A percentile compares a stretch with the other conserved stretches of the same genome.
These are phyloP conservation scores for Drosophila kuntzei DNA, from an alignment of 2,888 invertebrate species.

Conservation along the genomic window DNA sequence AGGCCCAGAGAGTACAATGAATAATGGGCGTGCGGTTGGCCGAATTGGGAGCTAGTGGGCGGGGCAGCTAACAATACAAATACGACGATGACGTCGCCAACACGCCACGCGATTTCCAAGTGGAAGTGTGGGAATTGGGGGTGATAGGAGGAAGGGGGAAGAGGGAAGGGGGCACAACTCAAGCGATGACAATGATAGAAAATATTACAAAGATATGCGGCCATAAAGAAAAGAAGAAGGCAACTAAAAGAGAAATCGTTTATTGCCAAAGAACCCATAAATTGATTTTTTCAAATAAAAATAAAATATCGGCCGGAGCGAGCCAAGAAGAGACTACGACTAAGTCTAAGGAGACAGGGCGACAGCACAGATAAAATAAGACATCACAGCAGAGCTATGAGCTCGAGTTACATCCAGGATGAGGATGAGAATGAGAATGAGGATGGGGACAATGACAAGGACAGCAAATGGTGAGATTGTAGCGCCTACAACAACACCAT, in stretches of 20 bases:
- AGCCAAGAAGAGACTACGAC: slow-evolving; percentile 24
- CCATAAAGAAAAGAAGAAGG: slow-evolving; percentile 76
- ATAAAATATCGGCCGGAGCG: slow-evolving; percentile 76
- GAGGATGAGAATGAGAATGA: not conserved
- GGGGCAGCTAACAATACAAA: slow-evolving; percentile 41
- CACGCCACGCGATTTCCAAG: slow-evolving; percentile 5
- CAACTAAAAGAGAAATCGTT: slow-evolving; percentile 84
- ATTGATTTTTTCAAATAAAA: slow-evolving; percentile 83
- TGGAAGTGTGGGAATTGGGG: not conserved
- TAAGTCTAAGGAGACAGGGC: slow-evolving; percentile 5
- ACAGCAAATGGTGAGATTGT: slow-evolving; percentile 49
- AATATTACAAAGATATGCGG: slow-evolving; percentile 82
- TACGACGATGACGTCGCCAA: slow-evolving; percentile 42
- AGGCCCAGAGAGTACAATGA: slow-evolving; percentile 48
- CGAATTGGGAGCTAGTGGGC: slow-evolving; percentile 44
- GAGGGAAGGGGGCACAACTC: slow-evolving; percentile 40
- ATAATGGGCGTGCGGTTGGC: slow-evolving; percentile 61
- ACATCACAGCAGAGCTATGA: slow-evolving; percentile 40
- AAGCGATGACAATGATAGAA: slow-evolving; percentile 81
- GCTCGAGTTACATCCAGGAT: slow-evolving; percentile 43
- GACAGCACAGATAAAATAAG: slow-evolving; percentile 47
- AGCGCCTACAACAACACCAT: slow-evolving; percentile 54
- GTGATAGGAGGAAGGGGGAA: no score
- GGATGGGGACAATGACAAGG: not conserved
- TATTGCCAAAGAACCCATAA: slow-evolving; percentile 82